A percentile compares a stretch with the other conserved stretches of the same genome.
These are phyloP conservation scores for Styela plicata DNA, from an alignment of 23 tunicate species.

Conservation along the genomic window DNA sequence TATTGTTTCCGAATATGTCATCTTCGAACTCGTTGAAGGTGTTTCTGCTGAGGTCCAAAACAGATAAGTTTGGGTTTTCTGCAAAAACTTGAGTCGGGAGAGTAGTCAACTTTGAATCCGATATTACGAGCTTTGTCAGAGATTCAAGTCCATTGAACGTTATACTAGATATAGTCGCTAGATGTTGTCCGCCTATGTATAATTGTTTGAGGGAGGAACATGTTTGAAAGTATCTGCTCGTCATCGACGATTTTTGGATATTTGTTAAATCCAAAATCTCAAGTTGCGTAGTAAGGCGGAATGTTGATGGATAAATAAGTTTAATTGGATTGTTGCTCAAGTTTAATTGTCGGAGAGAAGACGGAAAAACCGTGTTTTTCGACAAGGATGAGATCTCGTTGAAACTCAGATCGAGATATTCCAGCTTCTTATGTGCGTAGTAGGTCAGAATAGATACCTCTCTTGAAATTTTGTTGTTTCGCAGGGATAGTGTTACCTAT, in stretches of 20 bases:
- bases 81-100: not conserved
- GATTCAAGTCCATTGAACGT: not conserved
- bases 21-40: conserved; percentile 1
- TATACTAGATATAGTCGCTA: not conserved
- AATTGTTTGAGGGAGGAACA: not conserved
- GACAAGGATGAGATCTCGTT: not conserved
- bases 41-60: not conserved
- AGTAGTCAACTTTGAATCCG: not conserved
- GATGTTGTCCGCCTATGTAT: not conserved
- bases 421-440: not conserved
- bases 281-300: not conserved
- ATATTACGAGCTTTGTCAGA: not conserved
- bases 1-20: not conserved
- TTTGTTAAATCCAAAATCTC: not conserved
- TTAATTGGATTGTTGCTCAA: conserved; percentile 1
- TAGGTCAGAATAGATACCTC: not conserved
- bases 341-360: not conserved
- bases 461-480: not conserved
- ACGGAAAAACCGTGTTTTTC: not conserved
- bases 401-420: not conserved
- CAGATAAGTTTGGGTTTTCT: not conserved
- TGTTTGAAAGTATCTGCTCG: not conserved
- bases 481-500: not conserved
- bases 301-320: not conserved
- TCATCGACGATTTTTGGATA: not conserved